phyloP scores from a whole-genome alignment of 1,140 invertebrate genomes.

The Venustaconcha ellipsiformis region DNA sequence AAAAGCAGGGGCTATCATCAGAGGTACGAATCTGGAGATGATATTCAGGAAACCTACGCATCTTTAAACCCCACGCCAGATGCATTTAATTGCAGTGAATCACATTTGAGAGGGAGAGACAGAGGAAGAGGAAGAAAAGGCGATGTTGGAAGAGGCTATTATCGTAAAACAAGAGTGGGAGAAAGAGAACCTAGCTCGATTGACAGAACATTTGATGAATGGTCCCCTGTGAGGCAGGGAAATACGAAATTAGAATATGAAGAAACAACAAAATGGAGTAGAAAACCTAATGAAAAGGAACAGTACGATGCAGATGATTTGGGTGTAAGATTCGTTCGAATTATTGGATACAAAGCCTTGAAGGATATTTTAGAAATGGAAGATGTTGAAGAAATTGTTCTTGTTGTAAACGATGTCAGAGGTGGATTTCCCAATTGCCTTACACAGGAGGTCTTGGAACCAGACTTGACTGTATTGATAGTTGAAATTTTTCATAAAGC shows the following conservation, averaged over 20 bases:
- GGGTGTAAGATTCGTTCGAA: no score
- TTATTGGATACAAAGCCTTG: no score
- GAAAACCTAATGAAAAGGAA: slow-evolving; percentile 13
- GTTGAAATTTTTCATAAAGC: no score
- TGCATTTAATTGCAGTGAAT: no score
- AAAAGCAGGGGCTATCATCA: background rate
- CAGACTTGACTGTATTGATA: no score
- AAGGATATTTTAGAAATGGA: background rate
- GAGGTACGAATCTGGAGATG: background rate
- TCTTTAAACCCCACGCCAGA: background rate
- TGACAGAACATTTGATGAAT: background rate
- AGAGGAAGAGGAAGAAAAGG: background rate
- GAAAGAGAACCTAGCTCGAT: background rate
- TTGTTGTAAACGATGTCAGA: slow-evolving; percentile 14
- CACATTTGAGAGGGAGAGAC: background rate
- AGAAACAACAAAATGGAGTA: slow-evolving; percentile 8
- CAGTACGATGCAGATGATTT: background rate
- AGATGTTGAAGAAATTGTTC: slow-evolving; percentile 11
- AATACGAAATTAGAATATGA: slow-evolving; percentile 7
- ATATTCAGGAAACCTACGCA: background rate
- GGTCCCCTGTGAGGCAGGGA: background rate
- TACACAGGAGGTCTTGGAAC: no score
- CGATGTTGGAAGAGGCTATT: no score
- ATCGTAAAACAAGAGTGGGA: background rate
- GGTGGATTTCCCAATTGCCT: slow-evolving; percentile 17